These are phyloP conservation scores for Gymnothorax javanicus DNA, from an alignment of 2,797 vertebrate genomes.

Conservation along the genomic window DNA sequence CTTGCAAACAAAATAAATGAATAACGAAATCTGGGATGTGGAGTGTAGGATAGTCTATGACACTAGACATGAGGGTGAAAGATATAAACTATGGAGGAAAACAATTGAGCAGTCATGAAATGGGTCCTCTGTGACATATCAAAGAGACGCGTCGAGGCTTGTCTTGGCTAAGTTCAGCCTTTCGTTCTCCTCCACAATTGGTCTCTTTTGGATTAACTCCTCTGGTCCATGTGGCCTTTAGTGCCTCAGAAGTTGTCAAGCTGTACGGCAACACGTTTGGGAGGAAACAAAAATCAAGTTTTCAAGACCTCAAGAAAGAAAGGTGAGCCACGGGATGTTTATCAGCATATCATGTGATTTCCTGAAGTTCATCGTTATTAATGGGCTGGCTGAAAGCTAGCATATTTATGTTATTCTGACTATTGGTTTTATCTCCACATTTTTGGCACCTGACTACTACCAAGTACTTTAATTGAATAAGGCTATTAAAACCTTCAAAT, in stretches of 20 bases:
- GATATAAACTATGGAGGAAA: conserved; percentile 32
- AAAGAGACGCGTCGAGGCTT: conserved; percentile 41
- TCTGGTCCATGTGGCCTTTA: conserved; percentile 45
- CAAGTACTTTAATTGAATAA: too few relatives aligned
- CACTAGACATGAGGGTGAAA: conserved; percentile 42
- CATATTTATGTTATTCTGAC: too few relatives aligned
- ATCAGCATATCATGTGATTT: conserved; percentile 19
- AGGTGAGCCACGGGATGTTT: conserved; percentile 41
- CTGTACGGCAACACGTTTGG: conserved; percentile 51
- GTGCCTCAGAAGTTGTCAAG: conserved; percentile 49
- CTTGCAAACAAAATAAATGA: not conserved
- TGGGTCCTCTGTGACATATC: conserved; percentile 22
- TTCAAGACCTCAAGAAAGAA: conserved; percentile 41
- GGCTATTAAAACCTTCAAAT: too few relatives aligned
- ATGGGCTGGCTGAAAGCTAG: too few relatives aligned
- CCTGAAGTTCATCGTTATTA: not conserved
- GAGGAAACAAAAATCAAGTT: conserved; percentile 48
- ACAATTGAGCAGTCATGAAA: conserved; percentile 30
- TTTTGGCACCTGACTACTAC: too few relatives aligned
- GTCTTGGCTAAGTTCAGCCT: conserved; percentile 31
- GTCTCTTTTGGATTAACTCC: conserved; percentile 53
- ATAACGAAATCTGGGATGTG: conserved; percentile 29
- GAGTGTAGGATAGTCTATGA: conserved; percentile 24
- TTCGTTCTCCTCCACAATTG: conserved; percentile 39
- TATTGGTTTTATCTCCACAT: too few relatives aligned